phyloP scores from a whole-genome alignment of 2,113 vertebrate species.

The Pongo abelii region DNA sequence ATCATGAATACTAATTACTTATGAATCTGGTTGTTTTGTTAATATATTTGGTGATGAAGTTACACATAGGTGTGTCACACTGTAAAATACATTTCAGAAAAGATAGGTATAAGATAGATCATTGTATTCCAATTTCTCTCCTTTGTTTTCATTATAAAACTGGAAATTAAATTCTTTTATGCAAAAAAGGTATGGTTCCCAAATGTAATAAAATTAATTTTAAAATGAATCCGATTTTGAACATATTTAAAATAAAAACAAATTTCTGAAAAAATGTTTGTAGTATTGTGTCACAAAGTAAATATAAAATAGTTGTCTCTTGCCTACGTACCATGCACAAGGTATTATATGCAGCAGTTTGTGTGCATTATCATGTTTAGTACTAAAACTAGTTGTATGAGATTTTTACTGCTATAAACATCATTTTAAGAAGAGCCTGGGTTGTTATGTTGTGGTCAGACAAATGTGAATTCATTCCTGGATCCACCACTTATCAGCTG shows the following conservation, averaged over 20 bases:
- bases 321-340: background rate
- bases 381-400: slow-evolving; percentile 22
- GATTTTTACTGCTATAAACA: background rate
- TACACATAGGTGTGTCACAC: background rate
- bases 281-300: background rate
- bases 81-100: slow-evolving; percentile 33
- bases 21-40: background rate
- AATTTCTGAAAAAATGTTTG: background rate
- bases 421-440: background rate
- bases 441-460: background rate
- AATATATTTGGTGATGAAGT: slow-evolving; percentile 10
- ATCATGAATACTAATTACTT: background rate
- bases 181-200: background rate
- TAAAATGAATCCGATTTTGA: slow-evolving; percentile 10
- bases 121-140: slow-evolving; percentile 21
- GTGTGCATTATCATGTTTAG: background rate
- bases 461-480: background rate
- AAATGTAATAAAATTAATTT: slow-evolving; percentile 42
- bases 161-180: slow-evolving; percentile 2
- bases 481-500: background rate
- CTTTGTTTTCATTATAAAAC: slow-evolving; percentile 47
- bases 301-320: slow-evolving; percentile 19
- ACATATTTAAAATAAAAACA: background rate
- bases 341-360: background rate
- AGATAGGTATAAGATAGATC: background rate